Evolutionary conservation across 2,888 invertebrate species (phyloP).

Genomic region (Andrena haemorrhoa): DNA sequence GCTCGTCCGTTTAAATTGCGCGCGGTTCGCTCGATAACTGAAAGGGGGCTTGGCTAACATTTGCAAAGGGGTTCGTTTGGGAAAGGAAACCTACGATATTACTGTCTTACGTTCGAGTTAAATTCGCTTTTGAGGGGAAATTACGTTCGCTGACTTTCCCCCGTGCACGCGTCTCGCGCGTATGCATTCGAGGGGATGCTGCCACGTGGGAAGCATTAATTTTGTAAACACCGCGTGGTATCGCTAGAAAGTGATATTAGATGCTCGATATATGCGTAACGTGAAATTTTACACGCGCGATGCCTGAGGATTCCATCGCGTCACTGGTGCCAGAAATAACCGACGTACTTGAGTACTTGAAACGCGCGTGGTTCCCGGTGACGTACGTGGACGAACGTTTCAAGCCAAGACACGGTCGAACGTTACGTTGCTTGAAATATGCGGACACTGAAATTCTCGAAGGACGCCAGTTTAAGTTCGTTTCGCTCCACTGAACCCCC

Average conservation of each 20-base stretch:
- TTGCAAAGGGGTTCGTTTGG: neutral
- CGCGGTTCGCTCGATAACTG: neutral
- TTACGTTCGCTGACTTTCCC: neutral
- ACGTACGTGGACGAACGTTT: conserved; percentile 55
- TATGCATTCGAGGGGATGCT: conserved; percentile 1
- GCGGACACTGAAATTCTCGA: conserved; percentile 27
- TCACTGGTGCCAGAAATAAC: conserved; percentile 64
- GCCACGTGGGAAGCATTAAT: conserved; percentile 36
- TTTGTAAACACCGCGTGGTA: conserved; percentile 12
- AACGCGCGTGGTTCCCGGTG: conserved; percentile 52
- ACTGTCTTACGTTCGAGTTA: neutral
- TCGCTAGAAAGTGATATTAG: conserved; percentile 5
- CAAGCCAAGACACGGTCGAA: conserved; percentile 58
- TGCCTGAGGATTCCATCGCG: conserved; percentile 52
- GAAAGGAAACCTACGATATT: neutral
- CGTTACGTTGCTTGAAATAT: conserved; percentile 57
- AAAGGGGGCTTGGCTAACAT: conserved; percentile 1
- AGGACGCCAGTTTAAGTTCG: conserved; percentile 9
- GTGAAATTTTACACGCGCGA: conserved; percentile 48
- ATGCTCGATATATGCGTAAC: conserved; percentile 19
- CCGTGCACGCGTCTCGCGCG: neutral
- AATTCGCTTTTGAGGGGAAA: conserved; percentile 8
- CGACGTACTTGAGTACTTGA: conserved; percentile 57
- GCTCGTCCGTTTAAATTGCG: neutral
- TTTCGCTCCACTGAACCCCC: neutral